Evolutionary conservation across 2,113 vertebrate genomes (phyloP).

Genomic region (Myiozetetes cayanensis): DNA sequence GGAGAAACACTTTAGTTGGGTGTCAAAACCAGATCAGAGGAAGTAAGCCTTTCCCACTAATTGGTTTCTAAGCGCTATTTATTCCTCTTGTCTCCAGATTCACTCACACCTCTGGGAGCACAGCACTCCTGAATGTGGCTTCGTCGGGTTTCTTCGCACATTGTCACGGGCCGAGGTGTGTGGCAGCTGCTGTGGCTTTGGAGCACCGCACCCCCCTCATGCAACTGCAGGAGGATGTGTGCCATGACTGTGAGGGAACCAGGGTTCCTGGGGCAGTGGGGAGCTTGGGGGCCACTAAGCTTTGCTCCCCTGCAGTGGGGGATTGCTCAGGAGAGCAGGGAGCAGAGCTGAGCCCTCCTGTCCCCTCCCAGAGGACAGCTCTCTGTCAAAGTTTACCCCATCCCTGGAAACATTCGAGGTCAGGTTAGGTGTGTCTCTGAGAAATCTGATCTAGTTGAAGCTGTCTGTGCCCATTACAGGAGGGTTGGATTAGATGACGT

Average conservation of each 20-base stretch:
- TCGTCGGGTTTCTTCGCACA: rapidly evolving
- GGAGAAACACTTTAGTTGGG: slow-evolving; percentile 4
- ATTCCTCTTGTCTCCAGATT: slow-evolving; percentile 12
- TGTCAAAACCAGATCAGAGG: slow-evolving; percentile 28
- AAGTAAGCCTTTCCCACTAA: slow-evolving; percentile 13
- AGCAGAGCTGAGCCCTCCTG: neutral
- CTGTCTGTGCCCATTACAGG: neutral
- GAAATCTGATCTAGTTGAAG: neutral
- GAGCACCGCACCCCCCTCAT: neutral
- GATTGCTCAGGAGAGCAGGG: neutral
- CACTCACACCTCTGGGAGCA: neutral
- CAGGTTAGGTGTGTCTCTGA: neutral
- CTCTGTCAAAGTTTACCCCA: neutral
- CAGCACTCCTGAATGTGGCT: neutral
- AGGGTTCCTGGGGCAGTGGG: rapidly evolving
- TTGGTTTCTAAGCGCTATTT: slow-evolving; percentile 17
- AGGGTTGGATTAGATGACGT: neutral
- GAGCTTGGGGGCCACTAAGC: neutral
- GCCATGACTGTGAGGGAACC: rapidly evolving
- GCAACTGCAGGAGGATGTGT: neutral
- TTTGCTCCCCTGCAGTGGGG: neutral
- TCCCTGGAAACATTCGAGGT: neutral
- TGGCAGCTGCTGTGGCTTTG: neutral
- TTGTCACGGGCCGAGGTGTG: neutral
- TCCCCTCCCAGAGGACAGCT: neutral